Conservation (phyloP, 92 coral and sea anemone genomes). For the Palythoa grandiflora region DNA sequence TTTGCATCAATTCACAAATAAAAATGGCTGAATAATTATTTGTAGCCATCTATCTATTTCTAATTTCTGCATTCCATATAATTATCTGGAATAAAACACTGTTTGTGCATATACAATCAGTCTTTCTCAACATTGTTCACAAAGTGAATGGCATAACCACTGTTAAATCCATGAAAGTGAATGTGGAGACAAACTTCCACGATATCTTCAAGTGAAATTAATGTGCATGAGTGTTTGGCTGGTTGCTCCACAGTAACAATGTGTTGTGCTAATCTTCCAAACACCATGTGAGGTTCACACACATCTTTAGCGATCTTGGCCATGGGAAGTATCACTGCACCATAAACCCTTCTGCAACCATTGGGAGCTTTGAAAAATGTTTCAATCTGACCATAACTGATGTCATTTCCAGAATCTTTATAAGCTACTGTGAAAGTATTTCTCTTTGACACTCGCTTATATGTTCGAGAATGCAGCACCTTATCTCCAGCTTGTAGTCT, state of each 20-base stretch:
- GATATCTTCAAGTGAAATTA: not conserved
- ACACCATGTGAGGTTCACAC: not conserved
- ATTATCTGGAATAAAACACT: no score
- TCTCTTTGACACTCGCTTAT: conserved; percentile 28
- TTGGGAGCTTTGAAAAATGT: conserved; percentile 2
- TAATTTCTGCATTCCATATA: no score
- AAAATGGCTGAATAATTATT: no score
- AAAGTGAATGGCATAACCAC: not conserved
- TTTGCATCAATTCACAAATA: no score
- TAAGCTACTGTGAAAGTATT: conserved; percentile 33
- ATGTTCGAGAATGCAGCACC: conserved; percentile 17
- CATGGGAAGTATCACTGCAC: conserved; percentile 31
- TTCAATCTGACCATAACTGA: conserved; percentile 24
- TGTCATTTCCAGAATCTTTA: not conserved
- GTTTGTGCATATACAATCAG: not conserved
- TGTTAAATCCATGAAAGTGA: not conserved
- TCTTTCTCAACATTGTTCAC: not conserved
- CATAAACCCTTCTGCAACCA: not conserved
- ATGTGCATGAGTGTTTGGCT: not conserved
- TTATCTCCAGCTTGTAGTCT: conserved; percentile 29
- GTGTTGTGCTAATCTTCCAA: no score
- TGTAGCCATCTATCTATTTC: no score
- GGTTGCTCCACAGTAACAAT: not conserved
- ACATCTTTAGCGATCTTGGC: not conserved
- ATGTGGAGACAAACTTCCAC: not conserved